Evolutionary conservation across 1,140 invertebrate genomes (phyloP).

Genomic region (Brachionus calyciflorus): DNA sequence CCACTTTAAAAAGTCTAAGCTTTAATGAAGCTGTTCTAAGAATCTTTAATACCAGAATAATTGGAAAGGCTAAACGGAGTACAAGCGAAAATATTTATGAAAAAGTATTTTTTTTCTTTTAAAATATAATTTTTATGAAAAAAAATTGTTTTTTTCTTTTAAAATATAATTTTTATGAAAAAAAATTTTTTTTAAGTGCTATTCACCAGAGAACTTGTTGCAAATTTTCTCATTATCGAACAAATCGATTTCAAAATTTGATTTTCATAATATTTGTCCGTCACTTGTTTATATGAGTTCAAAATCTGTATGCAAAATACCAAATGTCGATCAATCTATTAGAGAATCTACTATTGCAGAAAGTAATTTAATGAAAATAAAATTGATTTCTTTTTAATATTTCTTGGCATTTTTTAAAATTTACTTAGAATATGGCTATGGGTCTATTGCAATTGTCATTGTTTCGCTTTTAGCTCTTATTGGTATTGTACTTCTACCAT

Average conservation of each 20-base stretch:
- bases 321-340: neutral
- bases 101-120: conserved; percentile 9
- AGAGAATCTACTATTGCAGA: neutral
- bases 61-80: neutral
- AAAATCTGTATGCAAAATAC: neutral
- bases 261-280: conserved; percentile 27
- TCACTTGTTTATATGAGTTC: conserved; percentile 10
- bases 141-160: neutral
- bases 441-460: conserved; percentile 25
- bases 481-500: conserved; percentile 34
- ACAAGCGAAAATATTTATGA: neutral
- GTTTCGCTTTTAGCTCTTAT: conserved; percentile 22
- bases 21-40: neutral
- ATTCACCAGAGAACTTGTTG: neutral
- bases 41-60: neutral
- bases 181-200: conserved; percentile 16
- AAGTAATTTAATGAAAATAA: too few relatives aligned
- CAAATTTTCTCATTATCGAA: conserved; percentile 16
- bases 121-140: neutral
- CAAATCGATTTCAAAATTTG: conserved; percentile 12
- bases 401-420: neutral
- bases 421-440: conserved; percentile 43
- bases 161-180: neutral
- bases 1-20: neutral
- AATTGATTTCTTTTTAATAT: too few relatives aligned